Evolutionary conservation across 2,888 invertebrate species (phyloP), one percentile per base, ranked within the genome.

Genomic region (Schizotus pectinicornis): DNA sequence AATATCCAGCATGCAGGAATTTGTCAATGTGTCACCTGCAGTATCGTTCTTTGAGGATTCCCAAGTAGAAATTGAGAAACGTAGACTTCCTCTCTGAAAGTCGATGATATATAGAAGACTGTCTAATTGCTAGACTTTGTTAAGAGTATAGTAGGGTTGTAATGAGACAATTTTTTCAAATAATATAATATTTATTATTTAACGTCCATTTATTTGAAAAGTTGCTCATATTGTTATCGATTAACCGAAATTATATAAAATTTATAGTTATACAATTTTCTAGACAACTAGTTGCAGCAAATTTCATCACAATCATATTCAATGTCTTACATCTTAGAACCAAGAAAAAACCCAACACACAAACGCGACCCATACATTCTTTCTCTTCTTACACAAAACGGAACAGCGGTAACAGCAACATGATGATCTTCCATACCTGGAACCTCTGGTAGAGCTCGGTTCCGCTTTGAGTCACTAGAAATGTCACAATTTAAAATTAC

Each of bases 371-470:
- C 22, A 50, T 50, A 45, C 31, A 14, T 45, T 14, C 38, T 46
- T 43, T 56, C 51, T 56, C 45, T 36, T 37, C 43, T 9, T 42
- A 45, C 45, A 42, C 14, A 36, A 14, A 56, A 51, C 43, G n/a
- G 30, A 43, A 36, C 36, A 56, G 32, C 48, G 12, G 39, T 8
- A 48, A 47, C 38, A 51, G 41, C 38, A 54, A 34, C 42, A 42
- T 12, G 34, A 56, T 38, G 50, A 49, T 41, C 39, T 38, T 38
- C 45, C 45, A 32, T 38, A 56, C 45, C 22, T 37, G 34, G 56
- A 77, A 91, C 91, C 90, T 83, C 90, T 85, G 74, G 90, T 91
- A 7, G 91, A 91, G 69, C 90, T 84, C 3, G 92, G 92, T 80
- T 91, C 91, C 63, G 22, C 22, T 22, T 22, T 22, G 22, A 22